Evolutionary conservation across 2,888 invertebrate species (phyloP).

Genomic region (Liodrosophila aerea): DNA sequence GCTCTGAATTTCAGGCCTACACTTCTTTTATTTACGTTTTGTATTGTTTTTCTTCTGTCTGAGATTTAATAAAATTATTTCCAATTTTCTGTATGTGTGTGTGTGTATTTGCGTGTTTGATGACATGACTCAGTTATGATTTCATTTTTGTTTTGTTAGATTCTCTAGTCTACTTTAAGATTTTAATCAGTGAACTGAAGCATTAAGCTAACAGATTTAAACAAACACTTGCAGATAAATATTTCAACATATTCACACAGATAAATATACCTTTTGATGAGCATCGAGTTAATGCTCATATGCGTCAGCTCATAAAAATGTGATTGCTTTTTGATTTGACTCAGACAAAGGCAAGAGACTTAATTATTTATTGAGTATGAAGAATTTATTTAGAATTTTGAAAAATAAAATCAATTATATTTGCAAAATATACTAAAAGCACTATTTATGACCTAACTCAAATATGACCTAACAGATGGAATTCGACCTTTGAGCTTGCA

Average conservation of each 20-base stretch:
- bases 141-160: conserved; percentile 43
- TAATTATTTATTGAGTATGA: too few relatives aligned
- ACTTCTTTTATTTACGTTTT: conserved; percentile 51
- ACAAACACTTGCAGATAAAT: conserved; percentile 35
- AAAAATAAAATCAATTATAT: too few relatives aligned
- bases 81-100: conserved; percentile 17
- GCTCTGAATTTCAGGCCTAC: conserved; percentile 40
- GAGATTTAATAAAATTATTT: conserved; percentile 43
- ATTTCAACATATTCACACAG: conserved; percentile 17
- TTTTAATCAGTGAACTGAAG: conserved; percentile 55
- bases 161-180: conserved; percentile 42
- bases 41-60: conserved; percentile 45
- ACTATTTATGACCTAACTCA: too few relatives aligned
- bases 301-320: conserved; percentile 14
- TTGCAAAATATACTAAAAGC: too few relatives aligned
- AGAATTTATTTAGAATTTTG: too few relatives aligned
- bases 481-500: too few relatives aligned
- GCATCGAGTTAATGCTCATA: conserved; percentile 3
- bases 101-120: conserved; percentile 3
- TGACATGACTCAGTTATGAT: conserved; percentile 59
- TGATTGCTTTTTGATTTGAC: conserved; percentile 4
- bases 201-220: conserved; percentile 38
- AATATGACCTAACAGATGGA: too few relatives aligned
- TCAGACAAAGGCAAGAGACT: not conserved
- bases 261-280: not conserved